phyloP scores from a whole-genome alignment of 2,888 invertebrate species.

The Sarcophaga carnaria region DNA sequence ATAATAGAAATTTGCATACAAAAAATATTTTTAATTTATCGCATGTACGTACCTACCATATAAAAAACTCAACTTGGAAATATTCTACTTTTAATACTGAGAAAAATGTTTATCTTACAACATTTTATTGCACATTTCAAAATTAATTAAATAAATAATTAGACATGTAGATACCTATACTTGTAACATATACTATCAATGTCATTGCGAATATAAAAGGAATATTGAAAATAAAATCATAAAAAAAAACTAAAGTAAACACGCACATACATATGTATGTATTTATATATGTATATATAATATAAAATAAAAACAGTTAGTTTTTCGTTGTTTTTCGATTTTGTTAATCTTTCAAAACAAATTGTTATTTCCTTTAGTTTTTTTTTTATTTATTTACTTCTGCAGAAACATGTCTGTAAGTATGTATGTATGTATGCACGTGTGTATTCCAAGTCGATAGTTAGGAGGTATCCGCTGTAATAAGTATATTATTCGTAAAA shows the following conservation, averaged over 20 bases:
- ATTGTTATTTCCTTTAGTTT: conserved; percentile 46
- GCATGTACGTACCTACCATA: not conserved
- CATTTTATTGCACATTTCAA: conserved; percentile 34
- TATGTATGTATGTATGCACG: too few species aligned
- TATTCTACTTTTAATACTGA: too few species aligned
- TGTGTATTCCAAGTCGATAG: too few species aligned
- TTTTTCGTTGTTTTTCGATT: not conserved
- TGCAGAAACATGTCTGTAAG: too few species aligned
- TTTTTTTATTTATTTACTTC: not conserved
- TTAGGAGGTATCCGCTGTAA: too few species aligned
- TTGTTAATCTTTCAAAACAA: conserved; percentile 40
- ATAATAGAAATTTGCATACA: not conserved
- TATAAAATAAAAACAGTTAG: not conserved
- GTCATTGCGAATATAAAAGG: conserved; percentile 60
- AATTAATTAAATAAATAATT: conserved; percentile 53
- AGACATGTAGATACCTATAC: conserved; percentile 22
- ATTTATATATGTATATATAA: not conserved
- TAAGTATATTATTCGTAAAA: not conserved
- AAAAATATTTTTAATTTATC: not conserved
- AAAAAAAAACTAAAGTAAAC: conserved; percentile 20
- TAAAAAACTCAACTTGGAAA: not conserved
- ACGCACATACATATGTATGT: not conserved
- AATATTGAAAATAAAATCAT: conserved; percentile 43
- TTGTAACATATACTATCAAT: conserved; percentile 25
- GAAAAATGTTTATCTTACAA: conserved; percentile 25